phyloP scores from a whole-genome alignment of 2,797 vertebrate genomes.

The Thamnophis elegans region DNA sequence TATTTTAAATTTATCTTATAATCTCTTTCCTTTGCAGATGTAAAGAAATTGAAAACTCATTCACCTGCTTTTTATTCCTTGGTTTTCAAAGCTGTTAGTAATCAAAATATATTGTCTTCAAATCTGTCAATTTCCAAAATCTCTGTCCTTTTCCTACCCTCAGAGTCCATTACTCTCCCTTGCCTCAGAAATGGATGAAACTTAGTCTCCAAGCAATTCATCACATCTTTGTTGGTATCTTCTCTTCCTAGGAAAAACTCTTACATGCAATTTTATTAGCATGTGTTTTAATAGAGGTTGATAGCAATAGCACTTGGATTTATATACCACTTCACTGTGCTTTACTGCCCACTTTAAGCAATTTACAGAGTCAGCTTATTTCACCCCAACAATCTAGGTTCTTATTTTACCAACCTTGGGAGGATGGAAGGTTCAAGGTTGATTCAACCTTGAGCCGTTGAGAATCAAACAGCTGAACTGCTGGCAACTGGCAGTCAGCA shows the following conservation, averaged over 20 bases:
- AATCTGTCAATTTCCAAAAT: background rate
- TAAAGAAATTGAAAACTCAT: background rate
- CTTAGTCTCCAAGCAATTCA: background rate
- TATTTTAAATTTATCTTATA: background rate
- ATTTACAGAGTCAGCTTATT: background rate
- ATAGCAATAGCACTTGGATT: background rate
- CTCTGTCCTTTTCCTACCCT: background rate
- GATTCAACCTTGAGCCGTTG: too few species aligned
- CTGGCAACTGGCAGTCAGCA: background rate
- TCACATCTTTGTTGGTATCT: background rate
- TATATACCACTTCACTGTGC: background rate
- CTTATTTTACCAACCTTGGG: background rate
- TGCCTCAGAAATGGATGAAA: background rate
- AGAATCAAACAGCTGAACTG: background rate
- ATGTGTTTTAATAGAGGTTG: background rate
- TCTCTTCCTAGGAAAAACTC: background rate
- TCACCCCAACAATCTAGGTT: background rate
- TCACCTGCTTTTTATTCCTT: background rate
- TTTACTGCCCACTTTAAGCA: background rate
- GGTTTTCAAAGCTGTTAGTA: background rate
- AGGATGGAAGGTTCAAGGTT: background rate
- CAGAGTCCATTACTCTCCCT: background rate
- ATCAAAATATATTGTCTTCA: background rate
- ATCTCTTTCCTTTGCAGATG: background rate
- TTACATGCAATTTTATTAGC: background rate